phyloP scores from a whole-genome alignment of 2,113 vertebrate genomes.

The Heterotis niloticus region DNA sequence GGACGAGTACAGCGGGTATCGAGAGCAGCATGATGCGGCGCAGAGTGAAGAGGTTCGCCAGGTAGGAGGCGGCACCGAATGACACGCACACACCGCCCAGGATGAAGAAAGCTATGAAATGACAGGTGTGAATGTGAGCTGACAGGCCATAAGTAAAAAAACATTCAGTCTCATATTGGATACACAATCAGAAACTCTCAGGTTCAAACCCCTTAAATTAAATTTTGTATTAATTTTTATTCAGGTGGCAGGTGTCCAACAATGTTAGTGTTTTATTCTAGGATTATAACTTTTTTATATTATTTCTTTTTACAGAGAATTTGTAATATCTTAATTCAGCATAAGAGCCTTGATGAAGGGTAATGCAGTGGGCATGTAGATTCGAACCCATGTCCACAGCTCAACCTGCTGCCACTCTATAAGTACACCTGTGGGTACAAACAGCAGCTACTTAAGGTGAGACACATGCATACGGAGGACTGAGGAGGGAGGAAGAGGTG shows the following conservation, averaged over 20 bases:
- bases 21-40: constrained; percentile 79
- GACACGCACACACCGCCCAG: constrained; percentile 77
- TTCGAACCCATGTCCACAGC: too few relatives aligned
- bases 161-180: neutral
- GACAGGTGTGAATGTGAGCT: neutral
- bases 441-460: neutral
- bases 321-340: too few relatives aligned
- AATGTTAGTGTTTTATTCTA: too few relatives aligned
- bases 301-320: too few relatives aligned
- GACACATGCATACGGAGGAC: neutral
- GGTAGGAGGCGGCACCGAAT: constrained; percentile 71
- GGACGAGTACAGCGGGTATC: constrained; percentile 60
- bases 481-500: neutral
- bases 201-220: too few relatives aligned
- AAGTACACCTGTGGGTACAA: too few relatives aligned
- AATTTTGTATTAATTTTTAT: too few relatives aligned
- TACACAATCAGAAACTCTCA: neutral
- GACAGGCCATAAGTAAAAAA: neutral
- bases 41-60: constrained; percentile 68
- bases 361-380: too few relatives aligned
- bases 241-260: too few relatives aligned
- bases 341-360: too few relatives aligned
- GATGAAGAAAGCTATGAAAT: constrained; percentile 76
- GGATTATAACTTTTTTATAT: too few relatives aligned
- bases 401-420: too few relatives aligned